These are phyloP conservation scores for Aythya fuligula DNA, from an alignment of 2,797 vertebrate genomes.

Conservation along the genomic window DNA sequence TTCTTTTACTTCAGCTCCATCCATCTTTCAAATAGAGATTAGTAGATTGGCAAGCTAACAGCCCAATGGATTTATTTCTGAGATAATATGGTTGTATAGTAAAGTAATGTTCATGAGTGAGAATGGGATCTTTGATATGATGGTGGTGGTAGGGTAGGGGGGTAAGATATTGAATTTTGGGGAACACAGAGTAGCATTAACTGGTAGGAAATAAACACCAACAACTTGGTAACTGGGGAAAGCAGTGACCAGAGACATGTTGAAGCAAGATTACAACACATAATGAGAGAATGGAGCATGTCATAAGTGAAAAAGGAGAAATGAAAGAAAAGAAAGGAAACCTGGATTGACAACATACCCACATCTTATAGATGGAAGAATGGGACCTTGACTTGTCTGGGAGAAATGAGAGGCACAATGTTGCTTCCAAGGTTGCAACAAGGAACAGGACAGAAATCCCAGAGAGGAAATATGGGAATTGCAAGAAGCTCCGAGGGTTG, in stretches of 20 bases:
- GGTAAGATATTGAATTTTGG: not conserved
- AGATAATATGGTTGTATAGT: not conserved
- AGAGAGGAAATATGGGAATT: not conserved
- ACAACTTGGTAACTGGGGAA: not conserved
- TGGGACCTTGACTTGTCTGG: not conserved
- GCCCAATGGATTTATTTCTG: not conserved
- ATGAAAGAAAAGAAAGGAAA: not conserved
- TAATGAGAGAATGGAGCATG: not conserved
- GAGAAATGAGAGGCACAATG: not conserved
- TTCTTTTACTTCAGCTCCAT: not conserved
- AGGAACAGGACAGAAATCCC: not conserved
- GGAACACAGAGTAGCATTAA: not conserved
- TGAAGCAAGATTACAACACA: not conserved
- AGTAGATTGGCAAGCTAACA: not conserved
- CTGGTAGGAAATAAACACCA: not conserved
- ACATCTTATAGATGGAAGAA: not conserved
- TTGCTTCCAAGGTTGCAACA: not conserved
- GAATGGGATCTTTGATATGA: not conserved
- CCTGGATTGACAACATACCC: not conserved
- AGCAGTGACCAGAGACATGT: not conserved
- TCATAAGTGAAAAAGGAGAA: not conserved
- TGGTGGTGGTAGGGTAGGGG: not conserved
- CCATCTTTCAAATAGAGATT: not conserved
- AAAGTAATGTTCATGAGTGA: fast-evolving
- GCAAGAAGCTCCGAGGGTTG: not conserved